These are phyloP conservation scores for Diplodus puntazzo DNA, from an alignment of 2,797 vertebrate genomes.

Conservation along the genomic window DNA sequence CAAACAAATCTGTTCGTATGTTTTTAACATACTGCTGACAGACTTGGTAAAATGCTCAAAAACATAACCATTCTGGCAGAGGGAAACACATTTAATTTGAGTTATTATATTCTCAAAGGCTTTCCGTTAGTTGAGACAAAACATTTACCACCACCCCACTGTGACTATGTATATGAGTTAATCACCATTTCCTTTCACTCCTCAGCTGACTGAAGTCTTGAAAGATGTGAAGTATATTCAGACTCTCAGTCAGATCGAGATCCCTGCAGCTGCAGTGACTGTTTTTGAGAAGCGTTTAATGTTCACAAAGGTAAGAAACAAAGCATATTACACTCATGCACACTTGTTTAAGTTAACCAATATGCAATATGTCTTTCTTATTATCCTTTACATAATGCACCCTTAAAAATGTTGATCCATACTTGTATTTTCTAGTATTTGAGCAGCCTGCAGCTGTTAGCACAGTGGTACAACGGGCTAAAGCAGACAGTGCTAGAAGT, in stretches of 20 bases:
- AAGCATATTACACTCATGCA: neutral
- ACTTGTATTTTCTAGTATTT: constrained; percentile 77
- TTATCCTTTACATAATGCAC: neutral
- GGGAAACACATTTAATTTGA: constrained; percentile 1
- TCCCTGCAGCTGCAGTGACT: constrained; percentile 84
- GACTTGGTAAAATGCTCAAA: neutral
- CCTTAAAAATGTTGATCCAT: neutral
- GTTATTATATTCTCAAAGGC: constrained; percentile 7
- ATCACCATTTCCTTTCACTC: constrained; percentile 48
- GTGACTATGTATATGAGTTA: constrained; percentile 8
- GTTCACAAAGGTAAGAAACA: constrained; percentile 85
- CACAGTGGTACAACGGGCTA: constrained; percentile 86
- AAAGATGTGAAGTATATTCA: constrained; percentile 90
- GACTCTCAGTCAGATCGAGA: constrained; percentile 77
- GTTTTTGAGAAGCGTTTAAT: constrained; percentile 85
- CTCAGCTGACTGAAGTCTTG: constrained; percentile 84
- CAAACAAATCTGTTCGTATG: neutral
- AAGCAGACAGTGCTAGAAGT: constrained; percentile 86
- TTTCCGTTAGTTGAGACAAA: constrained; percentile 22
- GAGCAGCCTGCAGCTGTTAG: constrained; percentile 85
- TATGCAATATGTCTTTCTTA: neutral
- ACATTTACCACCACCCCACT: constrained; percentile 23
- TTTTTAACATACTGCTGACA: neutral
- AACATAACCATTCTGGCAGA: neutral
- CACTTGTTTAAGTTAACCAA: constrained; percentile 3